phyloP scores from a whole-genome alignment of 2,888 invertebrate genomes.

The Dynastes grantii region DNA sequence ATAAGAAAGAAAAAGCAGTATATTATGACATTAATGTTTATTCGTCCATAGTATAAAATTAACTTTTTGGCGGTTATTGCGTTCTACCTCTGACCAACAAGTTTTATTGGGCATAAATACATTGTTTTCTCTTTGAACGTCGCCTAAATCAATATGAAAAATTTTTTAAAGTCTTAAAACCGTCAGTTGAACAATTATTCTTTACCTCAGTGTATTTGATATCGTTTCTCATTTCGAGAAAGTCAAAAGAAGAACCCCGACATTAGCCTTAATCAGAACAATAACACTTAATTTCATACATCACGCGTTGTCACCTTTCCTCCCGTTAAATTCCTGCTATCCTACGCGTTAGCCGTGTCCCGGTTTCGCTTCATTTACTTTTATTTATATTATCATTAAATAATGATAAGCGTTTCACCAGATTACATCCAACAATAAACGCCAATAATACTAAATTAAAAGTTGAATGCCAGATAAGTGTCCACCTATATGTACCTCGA shows the following conservation, averaged over 20 bases:
- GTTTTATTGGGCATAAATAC: too few species aligned
- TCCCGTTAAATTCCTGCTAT: constrained; percentile 4
- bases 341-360: background rate
- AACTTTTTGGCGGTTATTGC: too few species aligned
- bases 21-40: too few species aligned
- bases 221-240: background rate
- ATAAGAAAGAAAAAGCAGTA: too few species aligned
- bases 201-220: too few species aligned
- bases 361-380: constrained; percentile 16
- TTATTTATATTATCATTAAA: constrained; percentile 27
- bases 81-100: too few species aligned
- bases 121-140: too few species aligned
- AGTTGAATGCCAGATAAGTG: constrained; percentile 22
- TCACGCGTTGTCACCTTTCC: background rate
- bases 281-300: constrained; percentile 21
- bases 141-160: too few species aligned
- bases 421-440: constrained; percentile 37
- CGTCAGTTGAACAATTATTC: too few species aligned
- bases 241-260: too few species aligned
- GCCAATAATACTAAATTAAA: constrained; percentile 40
- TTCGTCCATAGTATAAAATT: too few species aligned
- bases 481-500: constrained; percentile 4
- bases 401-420: constrained; percentile 33
- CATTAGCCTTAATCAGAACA: background rate
- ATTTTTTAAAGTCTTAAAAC: too few species aligned